Conservation (phyloP, 2,888 invertebrate genomes). For the Lottia gigantea region DNA sequence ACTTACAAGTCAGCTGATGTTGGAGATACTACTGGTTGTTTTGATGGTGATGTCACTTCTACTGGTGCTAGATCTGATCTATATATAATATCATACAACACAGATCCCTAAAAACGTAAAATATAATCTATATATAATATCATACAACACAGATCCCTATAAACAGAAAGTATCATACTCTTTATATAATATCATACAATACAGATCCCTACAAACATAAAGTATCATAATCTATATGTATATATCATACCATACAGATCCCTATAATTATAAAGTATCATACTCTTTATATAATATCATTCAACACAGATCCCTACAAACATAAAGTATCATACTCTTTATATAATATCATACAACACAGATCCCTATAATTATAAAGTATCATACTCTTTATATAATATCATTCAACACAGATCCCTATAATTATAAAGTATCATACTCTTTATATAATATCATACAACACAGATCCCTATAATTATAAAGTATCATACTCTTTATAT, state of each 20-base stretch:
- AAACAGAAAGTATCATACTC: conserved; percentile 35
- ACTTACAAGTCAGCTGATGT: too few species aligned
- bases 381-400: conserved; percentile 10
- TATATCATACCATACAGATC: too few species aligned
- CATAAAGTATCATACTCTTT: too few species aligned
- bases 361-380: not conserved
- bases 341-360: conserved; percentile 19
- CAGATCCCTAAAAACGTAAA: not conserved
- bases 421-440: conserved; percentile 40
- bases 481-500: not conserved
- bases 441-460: too few species aligned
- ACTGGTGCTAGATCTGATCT: too few species aligned
- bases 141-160: not conserved
- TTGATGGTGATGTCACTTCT: too few species aligned
- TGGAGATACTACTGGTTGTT: too few species aligned
- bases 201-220: too few species aligned
- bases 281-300: not conserved
- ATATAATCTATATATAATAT: not conserved
- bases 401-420: conserved; percentile 9
- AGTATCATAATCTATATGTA: conserved; percentile 50
- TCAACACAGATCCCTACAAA: not conserved
- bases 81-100: too few species aligned
- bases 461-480: not conserved
- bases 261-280: not conserved
- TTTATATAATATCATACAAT: conserved; percentile 24